phyloP scores from a whole-genome alignment of 2,888 invertebrate species.

The Hyposoter dolosus region DNA sequence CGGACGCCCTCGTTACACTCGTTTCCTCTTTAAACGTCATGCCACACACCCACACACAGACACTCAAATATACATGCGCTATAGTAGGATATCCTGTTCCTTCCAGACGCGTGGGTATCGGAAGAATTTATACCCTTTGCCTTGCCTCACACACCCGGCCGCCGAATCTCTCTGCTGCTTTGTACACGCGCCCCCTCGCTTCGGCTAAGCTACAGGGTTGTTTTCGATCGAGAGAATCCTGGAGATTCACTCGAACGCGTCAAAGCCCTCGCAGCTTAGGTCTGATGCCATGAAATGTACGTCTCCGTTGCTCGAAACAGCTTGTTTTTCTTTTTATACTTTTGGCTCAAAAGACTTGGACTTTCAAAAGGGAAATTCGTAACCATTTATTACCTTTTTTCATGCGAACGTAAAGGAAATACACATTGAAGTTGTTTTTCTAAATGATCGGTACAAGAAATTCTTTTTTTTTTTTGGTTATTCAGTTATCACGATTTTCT shows the following conservation, averaged over 20 bases:
- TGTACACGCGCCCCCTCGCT: constrained; percentile 39
- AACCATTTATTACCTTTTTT: not conserved
- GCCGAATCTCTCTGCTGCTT: constrained; percentile 44
- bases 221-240: constrained; percentile 45
- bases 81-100: constrained; percentile 57
- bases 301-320: not conserved
- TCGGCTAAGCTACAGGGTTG: constrained; percentile 26
- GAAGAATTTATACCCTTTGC: constrained; percentile 59
- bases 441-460: too few relatives aligned
- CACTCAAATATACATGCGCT: constrained; percentile 8
- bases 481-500: not conserved
- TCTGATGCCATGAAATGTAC: constrained; percentile 30
- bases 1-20: constrained; percentile 67
- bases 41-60: constrained; percentile 8
- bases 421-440: too few relatives aligned
- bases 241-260: constrained; percentile 38
- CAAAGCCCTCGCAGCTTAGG: constrained; percentile 34
- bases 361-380: not conserved
- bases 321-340: not conserved
- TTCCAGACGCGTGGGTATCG: constrained; percentile 54
- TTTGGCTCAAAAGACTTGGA: not conserved
- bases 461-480: not conserved
- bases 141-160: constrained; percentile 30
- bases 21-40: constrained; percentile 57
- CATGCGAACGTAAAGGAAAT: too few relatives aligned